phyloP scores from a whole-genome alignment of 2,113 vertebrate species.

The Cardinalis cardinalis region DNA sequence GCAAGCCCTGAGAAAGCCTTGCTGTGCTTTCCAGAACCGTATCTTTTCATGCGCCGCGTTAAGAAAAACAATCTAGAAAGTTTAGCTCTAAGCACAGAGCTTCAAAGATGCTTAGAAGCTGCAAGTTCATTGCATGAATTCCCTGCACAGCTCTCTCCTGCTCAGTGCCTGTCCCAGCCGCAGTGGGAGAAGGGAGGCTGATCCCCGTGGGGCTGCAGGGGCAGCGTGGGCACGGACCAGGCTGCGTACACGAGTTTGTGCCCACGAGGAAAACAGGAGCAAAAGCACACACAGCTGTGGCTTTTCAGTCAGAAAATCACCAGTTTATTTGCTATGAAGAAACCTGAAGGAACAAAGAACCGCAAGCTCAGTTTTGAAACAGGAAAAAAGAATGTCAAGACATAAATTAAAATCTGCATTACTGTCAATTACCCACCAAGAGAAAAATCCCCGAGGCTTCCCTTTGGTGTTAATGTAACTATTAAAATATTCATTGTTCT shows the following conservation, averaged over 20 bases:
- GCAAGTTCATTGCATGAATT: too few species aligned
- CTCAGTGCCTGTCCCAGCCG: too few species aligned
- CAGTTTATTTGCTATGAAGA: neutral
- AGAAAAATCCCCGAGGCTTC: neutral
- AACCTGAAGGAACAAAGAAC: neutral
- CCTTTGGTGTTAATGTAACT: neutral
- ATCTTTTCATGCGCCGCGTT: neutral
- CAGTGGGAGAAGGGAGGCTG: neutral
- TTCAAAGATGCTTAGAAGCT: neutral
- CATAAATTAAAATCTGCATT: neutral
- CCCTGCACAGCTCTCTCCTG: neutral
- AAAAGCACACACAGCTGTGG: neutral
- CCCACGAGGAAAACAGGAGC: neutral
- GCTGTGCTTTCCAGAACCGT: neutral
- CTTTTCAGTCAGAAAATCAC: neutral
- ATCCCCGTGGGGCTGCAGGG: neutral
- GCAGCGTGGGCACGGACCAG: fast-evolving
- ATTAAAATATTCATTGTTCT: conserved; percentile 1
- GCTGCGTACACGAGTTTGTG: fast-evolving
- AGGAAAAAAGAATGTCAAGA: neutral
- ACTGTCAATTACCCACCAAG: neutral
- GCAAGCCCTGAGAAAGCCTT: neutral
- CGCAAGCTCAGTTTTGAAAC: neutral
- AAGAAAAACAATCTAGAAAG: neutral
- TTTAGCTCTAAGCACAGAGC: neutral